Percentiles rank a stretch among this genome's conserved stretches.
These are phyloP conservation scores for Drosophila limbata DNA, from an alignment of 2,888 invertebrate species.

Conservation along the genomic window DNA sequence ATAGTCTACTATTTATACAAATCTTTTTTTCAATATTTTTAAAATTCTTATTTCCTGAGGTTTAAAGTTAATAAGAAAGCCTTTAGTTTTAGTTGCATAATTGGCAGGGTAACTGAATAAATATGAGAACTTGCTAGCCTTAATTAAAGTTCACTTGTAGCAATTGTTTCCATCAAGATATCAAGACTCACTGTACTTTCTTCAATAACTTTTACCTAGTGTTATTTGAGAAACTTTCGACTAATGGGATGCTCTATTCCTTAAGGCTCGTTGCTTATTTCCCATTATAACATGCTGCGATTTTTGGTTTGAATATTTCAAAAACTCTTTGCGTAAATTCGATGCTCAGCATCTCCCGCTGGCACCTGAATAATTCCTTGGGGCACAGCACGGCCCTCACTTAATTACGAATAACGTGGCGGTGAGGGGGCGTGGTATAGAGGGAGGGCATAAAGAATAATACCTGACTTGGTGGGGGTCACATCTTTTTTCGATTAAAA, in stretches of 20 bases:
- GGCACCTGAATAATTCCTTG: conserved; percentile 19
- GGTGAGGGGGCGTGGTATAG: conserved; percentile 9
- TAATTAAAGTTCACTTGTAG: conserved; percentile 9
- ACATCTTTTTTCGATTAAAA: conserved; percentile 80
- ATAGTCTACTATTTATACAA: no score
- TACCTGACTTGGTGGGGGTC: conserved; percentile 29
- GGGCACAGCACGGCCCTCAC: conserved; percentile 64
- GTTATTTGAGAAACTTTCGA: conserved; percentile 40
- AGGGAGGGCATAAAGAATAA: conserved; percentile 2
- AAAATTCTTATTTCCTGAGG: background rate
- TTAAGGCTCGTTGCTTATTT: conserved; percentile 44
- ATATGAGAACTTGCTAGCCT: conserved; percentile 22
- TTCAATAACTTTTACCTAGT: conserved; percentile 23
- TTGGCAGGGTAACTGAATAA: background rate
- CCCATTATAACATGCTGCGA: conserved; percentile 25
- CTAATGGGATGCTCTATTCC: conserved; percentile 49
- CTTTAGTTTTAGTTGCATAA: background rate
- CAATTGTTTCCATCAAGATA: conserved; percentile 5
- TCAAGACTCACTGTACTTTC: conserved; percentile 1
- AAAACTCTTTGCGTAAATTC: conserved; percentile 36
- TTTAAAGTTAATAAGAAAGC: background rate
- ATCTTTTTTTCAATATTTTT: background rate
- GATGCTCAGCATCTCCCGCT: conserved; percentile 28
- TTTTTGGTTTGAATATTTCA: conserved; percentile 20
- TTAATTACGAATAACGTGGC: conserved; percentile 66